phyloP scores from a whole-genome alignment of 2,113 vertebrate genomes.

The Megaptera novaeangliae region DNA sequence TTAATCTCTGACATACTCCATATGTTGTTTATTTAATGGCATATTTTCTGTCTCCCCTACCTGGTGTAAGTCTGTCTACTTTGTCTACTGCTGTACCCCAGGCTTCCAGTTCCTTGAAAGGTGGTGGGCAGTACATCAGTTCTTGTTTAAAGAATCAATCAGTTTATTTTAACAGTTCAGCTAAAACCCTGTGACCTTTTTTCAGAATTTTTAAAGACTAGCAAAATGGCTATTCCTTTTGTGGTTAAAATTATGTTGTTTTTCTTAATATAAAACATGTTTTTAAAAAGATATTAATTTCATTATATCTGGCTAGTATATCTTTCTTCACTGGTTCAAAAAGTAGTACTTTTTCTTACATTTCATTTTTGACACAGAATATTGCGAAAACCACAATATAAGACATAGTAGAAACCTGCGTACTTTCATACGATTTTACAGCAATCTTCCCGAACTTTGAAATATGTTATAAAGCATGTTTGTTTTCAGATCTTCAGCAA shows the following conservation, averaged over 20 bases:
- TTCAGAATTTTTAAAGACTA: background rate
- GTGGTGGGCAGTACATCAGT: background rate
- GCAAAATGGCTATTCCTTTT: background rate
- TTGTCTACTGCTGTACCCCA: background rate
- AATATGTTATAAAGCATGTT: background rate
- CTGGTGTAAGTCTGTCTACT: accelerated
- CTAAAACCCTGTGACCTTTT: background rate
- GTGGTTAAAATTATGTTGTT: background rate
- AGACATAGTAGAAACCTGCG: background rate
- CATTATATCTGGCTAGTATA: background rate
- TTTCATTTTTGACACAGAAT: background rate
- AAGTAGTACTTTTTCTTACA: background rate
- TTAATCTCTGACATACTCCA: background rate
- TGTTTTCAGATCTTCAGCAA: background rate
- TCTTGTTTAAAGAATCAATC: background rate
- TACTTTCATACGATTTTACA: background rate
- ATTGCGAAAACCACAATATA: background rate
- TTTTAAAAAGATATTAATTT: background rate
- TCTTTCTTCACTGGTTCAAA: background rate
- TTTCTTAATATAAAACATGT: background rate
- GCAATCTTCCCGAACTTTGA: background rate
- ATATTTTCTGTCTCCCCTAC: background rate
- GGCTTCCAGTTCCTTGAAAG: background rate
- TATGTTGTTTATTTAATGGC: background rate
- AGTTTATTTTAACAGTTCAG: background rate